Evolutionary conservation across 2,888 invertebrate genomes (phyloP).

Genomic region (Alentia gelatinosa): DNA sequence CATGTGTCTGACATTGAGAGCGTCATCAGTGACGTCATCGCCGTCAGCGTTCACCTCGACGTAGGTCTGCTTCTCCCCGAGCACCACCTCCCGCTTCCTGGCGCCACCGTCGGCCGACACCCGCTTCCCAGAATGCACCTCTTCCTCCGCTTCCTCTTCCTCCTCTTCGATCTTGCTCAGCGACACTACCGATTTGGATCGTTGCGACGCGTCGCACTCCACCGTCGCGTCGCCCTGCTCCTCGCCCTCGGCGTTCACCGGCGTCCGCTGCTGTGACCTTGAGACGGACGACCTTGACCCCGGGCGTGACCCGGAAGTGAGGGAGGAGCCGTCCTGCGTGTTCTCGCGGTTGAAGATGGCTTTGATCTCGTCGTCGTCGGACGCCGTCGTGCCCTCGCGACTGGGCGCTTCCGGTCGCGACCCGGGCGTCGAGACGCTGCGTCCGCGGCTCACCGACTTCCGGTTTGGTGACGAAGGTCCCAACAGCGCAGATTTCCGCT

Average conservation of each 20-base stretch:
- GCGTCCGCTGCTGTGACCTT: neutral
- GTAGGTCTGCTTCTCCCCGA: constrained; percentile 6
- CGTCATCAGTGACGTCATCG: constrained; percentile 12
- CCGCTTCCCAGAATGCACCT: neutral
- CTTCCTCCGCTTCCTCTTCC: neutral
- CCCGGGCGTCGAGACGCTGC: neutral
- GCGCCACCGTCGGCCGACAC: neutral
- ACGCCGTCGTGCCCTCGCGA: neutral
- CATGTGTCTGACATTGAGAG: neutral
- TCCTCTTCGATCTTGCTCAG: constrained; percentile 11
- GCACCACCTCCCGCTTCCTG: constrained; percentile 30
- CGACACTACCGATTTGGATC: neutral
- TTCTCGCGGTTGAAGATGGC: neutral
- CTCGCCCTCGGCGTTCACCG: neutral
- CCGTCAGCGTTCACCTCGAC: constrained; percentile 19
- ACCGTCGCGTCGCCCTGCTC: neutral
- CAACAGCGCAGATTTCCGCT: neutral
- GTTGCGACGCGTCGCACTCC: neutral
- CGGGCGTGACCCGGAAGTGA: neutral
- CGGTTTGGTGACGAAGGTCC: neutral
- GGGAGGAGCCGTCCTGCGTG: neutral
- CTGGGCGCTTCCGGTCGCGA: neutral
- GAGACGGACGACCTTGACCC: neutral
- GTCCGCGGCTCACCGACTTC: neutral
- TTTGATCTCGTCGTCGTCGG: constrained; percentile 43